These are phyloP conservation scores for Istiophorus platypterus DNA, from an alignment of 2,113 vertebrate species.

Conservation along the genomic window DNA sequence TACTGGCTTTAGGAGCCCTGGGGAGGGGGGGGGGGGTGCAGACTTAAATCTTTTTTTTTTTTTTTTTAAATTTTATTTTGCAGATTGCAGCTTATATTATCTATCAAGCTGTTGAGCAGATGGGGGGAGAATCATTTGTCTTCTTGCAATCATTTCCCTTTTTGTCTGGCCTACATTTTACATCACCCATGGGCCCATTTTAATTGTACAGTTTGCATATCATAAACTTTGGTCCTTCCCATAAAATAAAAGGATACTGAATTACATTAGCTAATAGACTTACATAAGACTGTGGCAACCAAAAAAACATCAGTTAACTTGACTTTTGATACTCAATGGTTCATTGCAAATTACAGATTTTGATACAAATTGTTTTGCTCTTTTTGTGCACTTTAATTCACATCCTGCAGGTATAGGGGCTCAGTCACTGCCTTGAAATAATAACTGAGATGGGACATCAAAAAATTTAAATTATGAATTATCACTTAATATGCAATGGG, in stretches of 20 bases:
- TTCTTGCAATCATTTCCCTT: slow-evolving; percentile 14
- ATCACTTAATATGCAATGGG: slow-evolving; percentile 29
- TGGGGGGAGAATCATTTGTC: not conserved
- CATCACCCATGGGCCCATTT: slow-evolving; percentile 19
- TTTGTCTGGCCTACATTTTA: slow-evolving; percentile 36
- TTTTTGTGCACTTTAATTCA: slow-evolving; percentile 26
- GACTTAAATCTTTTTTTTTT: not conserved
- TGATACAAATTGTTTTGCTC: slow-evolving; percentile 13
- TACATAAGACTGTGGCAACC: too few species aligned
- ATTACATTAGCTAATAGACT: slow-evolving; percentile 30
- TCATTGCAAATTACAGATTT: slow-evolving; percentile 14
- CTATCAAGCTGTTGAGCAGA: not conserved
- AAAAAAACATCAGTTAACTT: too few species aligned
- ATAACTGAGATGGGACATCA: slow-evolving; percentile 32
- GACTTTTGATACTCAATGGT: slow-evolving; percentile 11
- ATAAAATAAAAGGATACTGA: slow-evolving; percentile 24
- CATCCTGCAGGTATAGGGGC: slow-evolving; percentile 30
- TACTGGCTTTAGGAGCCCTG: not conserved
- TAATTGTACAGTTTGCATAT: slow-evolving; percentile 32
- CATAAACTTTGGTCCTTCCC: slow-evolving; percentile 18
- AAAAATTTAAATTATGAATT: slow-evolving; percentile 45
- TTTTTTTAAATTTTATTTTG: not conserved
- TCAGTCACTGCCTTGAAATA: slow-evolving; percentile 30
- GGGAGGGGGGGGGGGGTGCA: not conserved
- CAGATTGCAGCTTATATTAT: slow-evolving; percentile 29